Evolutionary conservation across 2,113 vertebrate species (phyloP), one percentile per base, ranked within the genome.

Genomic region (Strix aluco): DNA sequence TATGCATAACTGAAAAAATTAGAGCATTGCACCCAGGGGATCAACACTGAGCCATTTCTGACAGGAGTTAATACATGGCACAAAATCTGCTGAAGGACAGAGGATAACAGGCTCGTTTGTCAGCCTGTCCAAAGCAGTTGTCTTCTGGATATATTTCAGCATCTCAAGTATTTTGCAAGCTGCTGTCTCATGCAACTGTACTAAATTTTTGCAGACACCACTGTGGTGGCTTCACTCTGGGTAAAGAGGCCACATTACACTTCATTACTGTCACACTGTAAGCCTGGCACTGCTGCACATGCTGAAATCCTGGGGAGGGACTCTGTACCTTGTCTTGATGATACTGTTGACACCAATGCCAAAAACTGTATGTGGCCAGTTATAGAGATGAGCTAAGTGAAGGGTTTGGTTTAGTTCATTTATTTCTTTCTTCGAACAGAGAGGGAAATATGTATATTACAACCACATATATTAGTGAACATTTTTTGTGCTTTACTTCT

Each of bases 131-230:
- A 0, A 72, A 82, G 63, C 82, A 77, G 88, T 75, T 82, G 66
- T 73, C 73, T 72, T 52, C 2, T 3, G 62, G 79, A 73, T 30
- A 22, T 90, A 73, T 79, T 80, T 90, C 71, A 86, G 79, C 78
- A 80, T 82, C 58, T 61, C 70, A 92, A 80, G 38, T 79, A 49
- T 80, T 88, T 82, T 81, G 40, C 93, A 92, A 95, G 81, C 91
- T 79, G 58, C n/a, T 73, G 1, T 62, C 29, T 81, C 67, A 15
- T 9, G 58, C 62, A 82, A 61, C 78, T 59, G 30, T 18, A 32
- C 30, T 77, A 19, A 26, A 47, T 61, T 73, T 27, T 34, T 72
- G 26, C 88, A 88, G 66, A 44, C 25, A 49, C 7, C 15, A 22
- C 47, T 1, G 4, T 20, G 16, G 21, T 49, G 70, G 11, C 46